Percentiles rank a stretch among this genome's conserved stretches.
Evolutionary conservation across 2,113 vertebrate genomes (phyloP).

Genomic region (Neogobius melanostomus): DNA sequence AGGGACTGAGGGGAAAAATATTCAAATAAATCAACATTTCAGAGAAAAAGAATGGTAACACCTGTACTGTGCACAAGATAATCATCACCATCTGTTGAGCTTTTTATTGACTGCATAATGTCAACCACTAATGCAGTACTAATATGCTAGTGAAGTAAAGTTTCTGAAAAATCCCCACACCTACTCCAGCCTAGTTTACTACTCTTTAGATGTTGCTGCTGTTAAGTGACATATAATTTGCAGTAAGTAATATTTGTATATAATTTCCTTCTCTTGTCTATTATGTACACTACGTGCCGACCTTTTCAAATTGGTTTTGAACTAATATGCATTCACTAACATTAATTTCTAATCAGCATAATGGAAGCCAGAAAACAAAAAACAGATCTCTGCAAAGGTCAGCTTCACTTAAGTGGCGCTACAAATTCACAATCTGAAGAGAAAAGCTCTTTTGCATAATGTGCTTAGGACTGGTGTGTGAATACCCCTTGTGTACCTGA

Average conservation of each 20-base stretch:
- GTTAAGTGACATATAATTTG: background rate
- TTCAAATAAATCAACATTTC: background rate
- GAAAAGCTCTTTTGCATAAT: slow-evolving; percentile 16
- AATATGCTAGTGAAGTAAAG: too few relatives aligned
- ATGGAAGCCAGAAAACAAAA: slow-evolving; percentile 6
- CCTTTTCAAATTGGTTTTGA: background rate
- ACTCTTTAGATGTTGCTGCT: background rate
- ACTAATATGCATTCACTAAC: background rate
- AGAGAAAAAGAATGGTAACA: background rate
- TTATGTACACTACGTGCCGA: background rate
- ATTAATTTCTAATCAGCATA: slow-evolving; percentile 6
- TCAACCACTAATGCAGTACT: too few relatives aligned
- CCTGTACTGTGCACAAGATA: background rate
- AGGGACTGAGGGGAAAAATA: background rate
- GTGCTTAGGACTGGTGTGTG: slow-evolving; percentile 17
- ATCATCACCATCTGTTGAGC: too few relatives aligned
- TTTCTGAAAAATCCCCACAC: too few relatives aligned
- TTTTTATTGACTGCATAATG: too few relatives aligned
- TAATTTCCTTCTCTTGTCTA: background rate
- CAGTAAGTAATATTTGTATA: background rate
- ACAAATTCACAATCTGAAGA: slow-evolving; percentile 10
- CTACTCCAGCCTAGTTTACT: too few relatives aligned
- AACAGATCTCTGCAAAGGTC: slow-evolving; percentile 4
- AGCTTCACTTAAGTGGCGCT: background rate
- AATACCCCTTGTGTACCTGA: slow-evolving; percentile 32